phyloP scores from a whole-genome alignment of 2,113 vertebrate species.

The Tachysurus fulvidraco region DNA sequence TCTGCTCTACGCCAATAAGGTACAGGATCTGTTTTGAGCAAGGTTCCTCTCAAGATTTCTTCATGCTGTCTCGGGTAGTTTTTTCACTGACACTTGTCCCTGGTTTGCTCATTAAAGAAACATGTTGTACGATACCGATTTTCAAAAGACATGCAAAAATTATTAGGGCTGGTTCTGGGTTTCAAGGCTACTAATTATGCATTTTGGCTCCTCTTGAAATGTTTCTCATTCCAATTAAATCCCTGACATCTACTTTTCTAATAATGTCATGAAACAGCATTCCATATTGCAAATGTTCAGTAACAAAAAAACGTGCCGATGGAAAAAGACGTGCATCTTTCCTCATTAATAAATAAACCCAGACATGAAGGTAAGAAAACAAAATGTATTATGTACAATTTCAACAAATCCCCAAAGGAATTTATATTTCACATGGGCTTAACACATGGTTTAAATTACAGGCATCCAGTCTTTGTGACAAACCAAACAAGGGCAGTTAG shows the following conservation, averaged over 20 bases:
- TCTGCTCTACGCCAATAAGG: neutral
- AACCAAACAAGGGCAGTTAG: conserved; percentile 65
- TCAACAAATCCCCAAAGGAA: conserved; percentile 62
- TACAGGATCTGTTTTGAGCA: neutral
- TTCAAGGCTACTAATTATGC: too few relatives aligned
- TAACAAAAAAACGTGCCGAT: neutral
- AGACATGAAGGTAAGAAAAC: conserved; percentile 38
- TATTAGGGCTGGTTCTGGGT: neutral
- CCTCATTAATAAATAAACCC: neutral
- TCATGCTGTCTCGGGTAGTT: neutral
- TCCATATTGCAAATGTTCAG: too few relatives aligned
- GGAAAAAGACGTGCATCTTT: neutral
- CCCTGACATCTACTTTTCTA: neutral
- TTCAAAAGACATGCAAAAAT: neutral
- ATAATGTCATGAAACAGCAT: too few relatives aligned
- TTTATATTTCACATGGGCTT: conserved; percentile 52
- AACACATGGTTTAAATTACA: conserved; percentile 59
- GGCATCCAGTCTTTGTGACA: conserved; percentile 60
- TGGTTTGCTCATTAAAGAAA: neutral
- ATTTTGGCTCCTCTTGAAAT: neutral
- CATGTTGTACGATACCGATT: neutral
- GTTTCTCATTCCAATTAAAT: neutral
- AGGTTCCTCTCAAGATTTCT: neutral
- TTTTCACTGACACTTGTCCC: neutral
- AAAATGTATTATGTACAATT: conserved; percentile 71